Evolutionary conservation across 1,140 invertebrate species (phyloP).

Genomic region (Campoletis sonorensis): DNA sequence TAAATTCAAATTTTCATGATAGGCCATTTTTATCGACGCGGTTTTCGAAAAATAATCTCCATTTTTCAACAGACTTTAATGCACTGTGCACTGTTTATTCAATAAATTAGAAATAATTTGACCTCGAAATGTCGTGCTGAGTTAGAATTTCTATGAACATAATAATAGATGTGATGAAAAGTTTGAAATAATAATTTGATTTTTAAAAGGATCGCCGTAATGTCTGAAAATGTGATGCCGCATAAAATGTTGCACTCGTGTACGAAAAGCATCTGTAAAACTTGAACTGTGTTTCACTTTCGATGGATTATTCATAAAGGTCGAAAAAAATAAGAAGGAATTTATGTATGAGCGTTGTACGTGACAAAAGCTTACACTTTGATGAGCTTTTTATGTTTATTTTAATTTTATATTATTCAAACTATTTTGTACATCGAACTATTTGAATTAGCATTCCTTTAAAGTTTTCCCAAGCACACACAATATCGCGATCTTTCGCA

Average conservation of each 20-base stretch:
- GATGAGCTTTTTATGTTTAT: not conserved
- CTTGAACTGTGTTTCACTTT: not conserved
- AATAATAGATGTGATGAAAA: not conserved
- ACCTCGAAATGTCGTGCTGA: not conserved
- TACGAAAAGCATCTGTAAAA: not conserved
- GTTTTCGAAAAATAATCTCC: too few species aligned
- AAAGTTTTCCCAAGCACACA: too few species aligned
- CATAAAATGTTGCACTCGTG: not conserved
- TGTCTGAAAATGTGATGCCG: not conserved
- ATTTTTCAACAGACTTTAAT: too few species aligned
- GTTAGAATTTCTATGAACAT: not conserved
- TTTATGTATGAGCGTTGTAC: not conserved
- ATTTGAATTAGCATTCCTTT: not conserved
- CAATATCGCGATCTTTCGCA: too few species aligned
- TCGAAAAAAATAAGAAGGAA: not conserved
- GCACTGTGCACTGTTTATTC: too few species aligned
- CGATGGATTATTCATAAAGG: conserved; percentile 12
- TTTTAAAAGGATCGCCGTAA: not conserved
- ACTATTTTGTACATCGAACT: not conserved
- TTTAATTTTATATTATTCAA: not conserved
- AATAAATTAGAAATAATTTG: too few species aligned
- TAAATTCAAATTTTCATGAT: too few species aligned
- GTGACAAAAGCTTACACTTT: not conserved
- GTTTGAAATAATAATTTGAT: not conserved
- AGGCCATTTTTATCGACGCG: too few species aligned